Percentiles rank a stretch among this genome's conserved stretches.
Evolutionary conservation across 1,140 invertebrate species (phyloP).

Genomic region (Homalodisca vitripennis): DNA sequence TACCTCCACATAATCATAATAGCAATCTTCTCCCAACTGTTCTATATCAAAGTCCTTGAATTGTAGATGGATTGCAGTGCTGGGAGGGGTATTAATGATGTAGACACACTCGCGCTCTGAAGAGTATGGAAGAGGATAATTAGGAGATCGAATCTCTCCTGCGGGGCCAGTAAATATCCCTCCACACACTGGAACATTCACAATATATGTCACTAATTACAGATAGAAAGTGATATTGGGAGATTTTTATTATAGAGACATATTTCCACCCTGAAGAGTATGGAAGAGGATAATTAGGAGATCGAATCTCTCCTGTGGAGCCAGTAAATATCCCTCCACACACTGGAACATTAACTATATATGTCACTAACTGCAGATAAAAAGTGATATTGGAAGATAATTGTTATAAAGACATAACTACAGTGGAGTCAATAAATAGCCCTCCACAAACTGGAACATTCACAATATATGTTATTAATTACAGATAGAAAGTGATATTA

Average conservation of each 20-base stretch:
- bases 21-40: constrained; percentile 36
- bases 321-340: constrained; percentile 65
- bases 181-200: constrained; percentile 61
- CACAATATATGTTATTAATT: no score
- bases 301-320: constrained; percentile 59
- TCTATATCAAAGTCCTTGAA: constrained; percentile 73
- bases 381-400: constrained; percentile 60
- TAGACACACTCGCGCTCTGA: constrained; percentile 69
- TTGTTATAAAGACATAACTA: constrained; percentile 74
- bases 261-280: constrained; percentile 70
- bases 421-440: constrained; percentile 55
- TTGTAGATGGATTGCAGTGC: constrained; percentile 60
- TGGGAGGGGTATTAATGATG: constrained; percentile 62
- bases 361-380: constrained; percentile 62
- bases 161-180: constrained; percentile 55
- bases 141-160: constrained; percentile 69
- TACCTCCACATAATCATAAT: constrained; percentile 56
- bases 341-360: constrained; percentile 50
- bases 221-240: constrained; percentile 60
- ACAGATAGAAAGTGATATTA: constrained; percentile 61
- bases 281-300: constrained; percentile 74
- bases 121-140: constrained; percentile 74
- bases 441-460: constrained; percentile 63
- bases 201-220: no score
- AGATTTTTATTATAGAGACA: constrained; percentile 67